Evolutionary conservation across 1,140 invertebrate genomes (phyloP).

Genomic region (Brachystomella parvula): DNA sequence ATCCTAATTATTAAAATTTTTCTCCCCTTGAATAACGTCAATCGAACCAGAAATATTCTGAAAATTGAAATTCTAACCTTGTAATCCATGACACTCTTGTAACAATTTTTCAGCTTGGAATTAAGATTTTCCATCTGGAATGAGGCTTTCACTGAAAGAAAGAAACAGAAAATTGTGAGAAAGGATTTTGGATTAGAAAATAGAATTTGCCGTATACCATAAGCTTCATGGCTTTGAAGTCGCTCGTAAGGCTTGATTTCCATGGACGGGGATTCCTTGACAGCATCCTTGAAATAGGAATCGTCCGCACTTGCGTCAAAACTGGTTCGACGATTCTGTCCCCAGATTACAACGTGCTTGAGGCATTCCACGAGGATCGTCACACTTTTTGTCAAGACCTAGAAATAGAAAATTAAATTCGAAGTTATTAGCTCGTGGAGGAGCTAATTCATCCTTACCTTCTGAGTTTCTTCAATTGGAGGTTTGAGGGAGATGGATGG

Average conservation of each 20-base stretch:
- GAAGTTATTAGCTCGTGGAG: neutral
- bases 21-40: no score
- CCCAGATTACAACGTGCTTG: conserved; percentile 62
- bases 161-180: neutral
- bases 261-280: neutral
- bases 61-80: no score
- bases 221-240: conserved; percentile 25
- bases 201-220: conserved; percentile 9
- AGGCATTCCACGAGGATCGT: conserved; percentile 38
- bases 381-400: neutral
- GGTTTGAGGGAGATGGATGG: conserved; percentile 46
- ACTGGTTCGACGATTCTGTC: conserved; percentile 44
- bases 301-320: conserved; percentile 18
- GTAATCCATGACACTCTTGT: conserved; percentile 64
- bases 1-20: no score
- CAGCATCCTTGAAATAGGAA: conserved; percentile 28
- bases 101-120: conserved; percentile 52
- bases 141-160: conserved; percentile 25
- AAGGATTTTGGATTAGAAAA: neutral
- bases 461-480: conserved; percentile 27
- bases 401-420: neutral
- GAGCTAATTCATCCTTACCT: neutral
- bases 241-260: conserved; percentile 13
- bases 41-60: neutral
- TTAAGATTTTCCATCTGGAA: conserved; percentile 34